Base-by-base conservation (phyloP, 2,797 vertebrate genomes). In the Neomorphus geoffroyi region DNA sequence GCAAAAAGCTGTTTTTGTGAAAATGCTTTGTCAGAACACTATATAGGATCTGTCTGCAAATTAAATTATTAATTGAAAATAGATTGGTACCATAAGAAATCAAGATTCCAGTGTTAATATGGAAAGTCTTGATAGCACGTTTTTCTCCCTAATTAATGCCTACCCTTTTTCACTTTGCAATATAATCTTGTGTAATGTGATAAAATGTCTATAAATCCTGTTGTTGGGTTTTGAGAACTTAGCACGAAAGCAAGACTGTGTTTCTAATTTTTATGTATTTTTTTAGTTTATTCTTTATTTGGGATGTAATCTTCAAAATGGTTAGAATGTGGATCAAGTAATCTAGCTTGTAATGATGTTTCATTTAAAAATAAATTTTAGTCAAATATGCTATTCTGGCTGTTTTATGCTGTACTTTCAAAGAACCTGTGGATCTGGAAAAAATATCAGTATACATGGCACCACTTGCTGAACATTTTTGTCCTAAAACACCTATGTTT, bases 21-120 rank as follows among this genome's bases (percentile, higher is more conserved):
- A 74, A 79, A 71, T 11, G 17, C 19, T 78, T 58, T 22, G 21
- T 83, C 27, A 87, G 46, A 89, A 56, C 23, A 35, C 84, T 12
- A 7, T 24, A 2, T 41, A 37, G 33, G n/a, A 95, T 90, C 86
- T 94, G 48, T 53, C 87, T 72, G 28, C 87, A 83, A 66, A 70
- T 89, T 92, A 92, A 97, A 95, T 87, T 90, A 79, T 93, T 93
- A 37, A 54, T 86, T 94, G 69, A 88, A 93, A 88, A 94, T 92
- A 65, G 65, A 88, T 39, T 81, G 86, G 14, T 77, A 30, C 56
- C 26, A n/a, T 66, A 94, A 92, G 77, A 93, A 95, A 95, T 96
- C 78, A 96, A 95, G 95, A 81, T 95, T 97, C 91, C 74, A 94
- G 35, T 79, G 96, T 83, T 79, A 75, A 43, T 53, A 24, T 43